Base-by-base conservation (phyloP, 2,797 vertebrate genomes). In the Fistularia commersonii region DNA sequence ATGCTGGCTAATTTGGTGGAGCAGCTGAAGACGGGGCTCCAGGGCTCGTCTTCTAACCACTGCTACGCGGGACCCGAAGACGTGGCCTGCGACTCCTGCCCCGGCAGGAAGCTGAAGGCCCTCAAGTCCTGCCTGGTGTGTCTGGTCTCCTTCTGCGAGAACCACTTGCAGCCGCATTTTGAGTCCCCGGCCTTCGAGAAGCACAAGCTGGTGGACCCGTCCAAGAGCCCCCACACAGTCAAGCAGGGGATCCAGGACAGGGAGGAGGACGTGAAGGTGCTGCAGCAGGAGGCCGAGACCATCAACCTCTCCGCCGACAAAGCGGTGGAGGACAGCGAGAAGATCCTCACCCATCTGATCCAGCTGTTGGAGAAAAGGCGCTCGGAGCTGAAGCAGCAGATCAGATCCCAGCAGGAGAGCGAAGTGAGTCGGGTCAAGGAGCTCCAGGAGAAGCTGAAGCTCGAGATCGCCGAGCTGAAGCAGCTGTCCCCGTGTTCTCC, bases 101-200 rank as follows among this genome's bases (percentile, higher is more conserved):
- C 49, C 6, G 66, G 0, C 32, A 50, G 2, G 12, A 69, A 52
- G 0, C 3, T 0, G 45, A 69, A 63, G 57, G 62, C 71, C 11
- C 11, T 14, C n/a, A 74, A 69, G 55, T 62, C 58, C 42, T 74
- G 71, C 34, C 51, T 66, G 54, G 3, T 48, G 45, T 74, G 62
- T 45, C 12, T 51, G 58, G 45, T 38, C 6, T 74, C 58, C 39
- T 64, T 12, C 0, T 70, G 59, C 11, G 56, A 66, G 31, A 52
- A 48, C 0, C 62, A 70, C 52, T 53, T 70, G 0, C 52, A 64
- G 38, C 60, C 72, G 50, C 67, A 71, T 38, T 58, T 44, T 7
- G 3, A 8, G 3, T 0, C 45, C 15, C 23, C 43, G n/a, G 41
- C 8, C 0, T 0, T 74, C 9, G 66, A 60, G 59, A 74, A 69